Evolutionary conservation across 2,888 invertebrate species (phyloP).

Genomic region (Stenodema calcarata): DNA sequence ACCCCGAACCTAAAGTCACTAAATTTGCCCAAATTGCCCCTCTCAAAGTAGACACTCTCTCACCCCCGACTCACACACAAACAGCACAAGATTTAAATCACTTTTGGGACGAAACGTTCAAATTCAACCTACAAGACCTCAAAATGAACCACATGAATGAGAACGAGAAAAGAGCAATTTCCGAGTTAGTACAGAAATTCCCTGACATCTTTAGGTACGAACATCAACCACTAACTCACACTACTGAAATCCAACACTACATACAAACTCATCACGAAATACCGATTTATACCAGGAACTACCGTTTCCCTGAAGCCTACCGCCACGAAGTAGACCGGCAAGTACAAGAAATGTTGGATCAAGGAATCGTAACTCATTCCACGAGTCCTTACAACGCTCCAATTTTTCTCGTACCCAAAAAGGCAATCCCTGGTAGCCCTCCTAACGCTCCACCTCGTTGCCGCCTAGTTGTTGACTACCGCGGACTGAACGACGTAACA

Average conservation of each 20-base stretch:
- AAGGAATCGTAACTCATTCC: background rate
- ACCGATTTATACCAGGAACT: background rate
- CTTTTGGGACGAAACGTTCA: too few species aligned
- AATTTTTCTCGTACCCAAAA: background rate
- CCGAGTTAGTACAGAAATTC: background rate
- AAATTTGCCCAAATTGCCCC: too few species aligned
- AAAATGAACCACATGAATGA: background rate
- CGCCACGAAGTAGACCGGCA: background rate
- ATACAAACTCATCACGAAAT: background rate
- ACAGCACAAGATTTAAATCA: too few species aligned
- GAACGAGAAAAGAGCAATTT: background rate
- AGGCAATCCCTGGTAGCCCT: background rate
- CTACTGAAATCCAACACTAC: background rate
- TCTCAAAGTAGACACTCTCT: too few species aligned
- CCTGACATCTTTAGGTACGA: background rate
- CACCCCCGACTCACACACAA: too few species aligned
- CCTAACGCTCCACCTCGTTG: background rate
- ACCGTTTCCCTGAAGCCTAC: background rate
- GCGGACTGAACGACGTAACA: slow-evolving; percentile 10
- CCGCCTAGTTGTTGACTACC: background rate
- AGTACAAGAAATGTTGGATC: background rate
- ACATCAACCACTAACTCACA: background rate
- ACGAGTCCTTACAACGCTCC: background rate
- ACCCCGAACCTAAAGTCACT: too few species aligned
- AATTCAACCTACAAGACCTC: background rate